phyloP scores from a whole-genome alignment of 2,797 vertebrate species.

The Carduelis carduelis region DNA sequence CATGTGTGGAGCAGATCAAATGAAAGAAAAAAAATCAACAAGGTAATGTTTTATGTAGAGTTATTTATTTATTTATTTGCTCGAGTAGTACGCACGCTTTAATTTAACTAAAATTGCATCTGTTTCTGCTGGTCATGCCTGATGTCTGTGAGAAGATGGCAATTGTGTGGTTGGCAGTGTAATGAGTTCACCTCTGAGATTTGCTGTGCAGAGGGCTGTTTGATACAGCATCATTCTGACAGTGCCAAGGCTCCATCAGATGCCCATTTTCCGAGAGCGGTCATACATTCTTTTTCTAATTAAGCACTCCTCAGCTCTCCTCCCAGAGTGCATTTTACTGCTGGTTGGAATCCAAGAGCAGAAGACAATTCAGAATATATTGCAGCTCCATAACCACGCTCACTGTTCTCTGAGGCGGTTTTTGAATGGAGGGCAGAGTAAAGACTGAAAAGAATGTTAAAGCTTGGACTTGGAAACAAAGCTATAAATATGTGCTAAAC shows the following conservation, averaged over 20 bases:
- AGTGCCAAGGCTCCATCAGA: constrained; percentile 49
- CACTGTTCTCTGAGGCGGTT: neutral
- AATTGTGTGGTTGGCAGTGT: constrained; percentile 21
- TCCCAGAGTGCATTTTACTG: constrained; percentile 31
- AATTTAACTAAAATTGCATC: constrained; percentile 38
- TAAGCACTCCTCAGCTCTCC: constrained; percentile 58
- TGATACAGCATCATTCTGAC: constrained; percentile 37
- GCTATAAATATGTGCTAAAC: neutral
- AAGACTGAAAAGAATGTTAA: neutral
- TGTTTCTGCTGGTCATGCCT: constrained; percentile 48
- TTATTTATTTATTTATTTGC: neutral
- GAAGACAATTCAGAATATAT: constrained; percentile 49
- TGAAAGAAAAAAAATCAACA: neutral
- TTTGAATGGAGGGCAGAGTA: constrained; percentile 23
- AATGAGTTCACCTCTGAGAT: constrained; percentile 46
- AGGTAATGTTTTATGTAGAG: neutral
- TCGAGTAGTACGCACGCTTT: neutral
- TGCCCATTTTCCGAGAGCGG: constrained; percentile 40
- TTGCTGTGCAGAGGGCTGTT: constrained; percentile 26
- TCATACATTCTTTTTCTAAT: constrained; percentile 59
- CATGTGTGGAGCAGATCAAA: neutral
- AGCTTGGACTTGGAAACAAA: neutral
- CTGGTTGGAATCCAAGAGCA: constrained; percentile 48
- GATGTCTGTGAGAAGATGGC: constrained; percentile 43
- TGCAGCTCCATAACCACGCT: neutral